Evolutionary conservation across 2,888 invertebrate genomes (phyloP), one percentile per base, ranked within the genome.

Genomic region (Eretmocerus hayati): DNA sequence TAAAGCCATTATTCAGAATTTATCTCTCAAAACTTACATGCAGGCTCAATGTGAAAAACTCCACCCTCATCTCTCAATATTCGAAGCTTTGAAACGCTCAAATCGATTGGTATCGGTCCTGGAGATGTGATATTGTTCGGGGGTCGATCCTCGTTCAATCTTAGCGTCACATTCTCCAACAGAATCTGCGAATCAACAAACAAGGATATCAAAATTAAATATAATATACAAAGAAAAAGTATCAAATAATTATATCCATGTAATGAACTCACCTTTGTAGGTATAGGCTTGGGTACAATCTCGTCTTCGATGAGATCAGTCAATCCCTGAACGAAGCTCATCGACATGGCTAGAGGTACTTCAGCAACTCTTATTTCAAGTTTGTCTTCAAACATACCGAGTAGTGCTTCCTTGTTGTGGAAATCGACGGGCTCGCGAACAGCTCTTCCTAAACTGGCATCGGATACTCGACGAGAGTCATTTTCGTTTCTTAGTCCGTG

Each of bases 301-400:
- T 94, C 93, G 70, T 94, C 93, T 66, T 93, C 93, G 1, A 87
- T 76, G 55, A 94, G 79, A 70, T 91, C 92, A 0, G 85, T 79
- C 13, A 94, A 72, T 11, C 88, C 90, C 30, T 85, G 79, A 0
- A 90, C 78, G 0, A 89, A 88, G 64, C 88, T 89, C 84, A 88
- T 87, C 42, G 85, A 83, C 44, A 91, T 75, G 13, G 80, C 77
- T 57, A 90, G 69, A 46, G 74, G 75, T 42, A 89, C 72, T 59
- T 88, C 84, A 11, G 75, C 74, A 0, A 86, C 77, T 20, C 78
- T 77, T 9, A 85, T 78, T 39, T 83, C 81, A 5, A 87, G 67
- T 32, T 81, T 73, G 56, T 78, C 75, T 46, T 69, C 67, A 56
- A 77, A 77, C 22, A 76, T 60, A 44, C 67, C 71, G 59, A 73